Evolutionary conservation across 1,140 invertebrate species (phyloP).

Genomic region (Drosophila takahashii): DNA sequence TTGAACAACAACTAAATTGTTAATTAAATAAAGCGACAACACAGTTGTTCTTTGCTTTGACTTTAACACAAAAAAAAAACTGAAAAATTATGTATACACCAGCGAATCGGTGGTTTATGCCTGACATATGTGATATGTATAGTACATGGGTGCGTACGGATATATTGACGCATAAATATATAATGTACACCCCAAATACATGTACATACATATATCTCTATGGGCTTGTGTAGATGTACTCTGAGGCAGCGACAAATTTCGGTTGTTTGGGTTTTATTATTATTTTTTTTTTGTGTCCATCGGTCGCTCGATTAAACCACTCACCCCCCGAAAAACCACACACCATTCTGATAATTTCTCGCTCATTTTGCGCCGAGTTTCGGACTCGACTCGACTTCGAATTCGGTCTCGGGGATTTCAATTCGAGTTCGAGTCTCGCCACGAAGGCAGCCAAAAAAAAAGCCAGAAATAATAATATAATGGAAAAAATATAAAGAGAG

Average conservation of each 20-base stretch:
- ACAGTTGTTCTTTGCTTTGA: conserved; percentile 26
- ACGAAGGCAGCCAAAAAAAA: background rate
- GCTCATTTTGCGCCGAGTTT: conserved; percentile 64
- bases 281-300: conserved; percentile 17
- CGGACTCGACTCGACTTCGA: conserved; percentile 51
- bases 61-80: conserved; percentile 26
- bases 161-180: conserved; percentile 34
- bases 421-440: conserved; percentile 4
- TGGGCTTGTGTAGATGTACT: conserved; percentile 8
- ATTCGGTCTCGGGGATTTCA: conserved; percentile 11
- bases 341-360: conserved; percentile 64
- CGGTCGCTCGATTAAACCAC: conserved; percentile 30
- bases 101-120: conserved; percentile 32
- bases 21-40: conserved; percentile 24
- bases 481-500: conserved; percentile 29
- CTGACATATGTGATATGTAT: conserved; percentile 31
- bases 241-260: conserved; percentile 24
- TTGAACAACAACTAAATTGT: conserved; percentile 2
- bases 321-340: conserved; percentile 12
- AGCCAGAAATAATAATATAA: background rate
- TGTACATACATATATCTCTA: conserved; percentile 6
- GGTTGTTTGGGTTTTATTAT: conserved; percentile 33
- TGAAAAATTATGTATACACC: conserved; percentile 43
- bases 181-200: conserved; percentile 17
- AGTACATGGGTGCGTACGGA: conserved; percentile 15